Base-by-base conservation (phyloP, 2,888 invertebrate genomes). In the Petrophora chlorosata region DNA sequence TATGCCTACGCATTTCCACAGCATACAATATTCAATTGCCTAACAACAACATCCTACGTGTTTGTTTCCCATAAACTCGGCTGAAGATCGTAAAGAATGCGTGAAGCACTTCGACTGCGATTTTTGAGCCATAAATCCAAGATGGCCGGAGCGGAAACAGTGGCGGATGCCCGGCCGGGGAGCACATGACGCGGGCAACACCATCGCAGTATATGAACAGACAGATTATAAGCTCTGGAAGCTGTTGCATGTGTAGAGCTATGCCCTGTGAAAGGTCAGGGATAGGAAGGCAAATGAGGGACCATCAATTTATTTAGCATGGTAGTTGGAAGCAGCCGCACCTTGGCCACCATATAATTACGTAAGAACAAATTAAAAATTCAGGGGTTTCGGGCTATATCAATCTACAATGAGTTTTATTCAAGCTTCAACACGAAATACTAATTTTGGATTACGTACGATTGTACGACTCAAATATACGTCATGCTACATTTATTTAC, bases 61-160 rank as follows among this genome's bases (percentile, higher is more conserved):
- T 38, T 36, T 39, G 41, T 42, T 35, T 26, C 34, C 34, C 41
- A 41, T 41, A 48, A 43, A 47, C 7, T 19, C 35, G 26, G 22
- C 22, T 35, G n/a, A 25, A 44, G 47, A 17, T 50, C 28, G 50
- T 44, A 36, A 53, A 51, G 45, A 39, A 41, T 40, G 36, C 32
- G 44, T 45, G 42, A 44, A 47, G 26, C 26, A 34, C 23, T 25
- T 14, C 23, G 23, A 23, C 8, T 30, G 36, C 49, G 36, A 45
- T 43, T 50, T 42, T 38, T 29, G 32, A 30, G 38, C 48, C 50
- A 67, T 68, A 63, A 70, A 72, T 73, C 54, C 70, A 80, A 80
- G 58, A 79, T 74, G 73, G 72, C 70, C 65, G 67, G 59, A 74
- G 64, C 81, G 84, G 84, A 82, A 80, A 71, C 70, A 49, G 67